phyloP scores from a whole-genome alignment of 2,797 vertebrate genomes.

The Amniataba percoides region DNA sequence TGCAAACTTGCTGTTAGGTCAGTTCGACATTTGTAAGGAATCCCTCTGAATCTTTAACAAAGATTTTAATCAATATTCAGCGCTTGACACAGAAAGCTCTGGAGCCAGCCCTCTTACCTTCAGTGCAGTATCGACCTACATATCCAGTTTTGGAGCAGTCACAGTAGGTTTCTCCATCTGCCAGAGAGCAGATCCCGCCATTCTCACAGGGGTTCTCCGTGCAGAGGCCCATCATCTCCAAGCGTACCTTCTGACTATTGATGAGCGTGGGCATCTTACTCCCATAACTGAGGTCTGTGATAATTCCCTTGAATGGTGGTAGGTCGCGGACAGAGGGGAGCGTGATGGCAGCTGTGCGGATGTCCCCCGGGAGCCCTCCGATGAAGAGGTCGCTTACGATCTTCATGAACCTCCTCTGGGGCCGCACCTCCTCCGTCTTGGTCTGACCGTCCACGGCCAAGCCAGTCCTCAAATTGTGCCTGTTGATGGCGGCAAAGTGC shows the following conservation, averaged over 20 bases:
- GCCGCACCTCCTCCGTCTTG: conserved; percentile 89
- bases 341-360: conserved; percentile 91
- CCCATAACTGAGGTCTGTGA: conserved; percentile 94
- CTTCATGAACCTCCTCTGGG: conserved; percentile 94
- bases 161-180: conserved; percentile 93
- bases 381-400: conserved; percentile 96
- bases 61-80: conserved; percentile 64
- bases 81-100: conserved; percentile 60
- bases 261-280: conserved; percentile 91
- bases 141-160: conserved; percentile 97
- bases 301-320: conserved; percentile 92
- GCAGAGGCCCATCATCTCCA: conserved; percentile 95
- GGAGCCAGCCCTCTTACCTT: conserved; percentile 90
- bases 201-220: conserved; percentile 96
- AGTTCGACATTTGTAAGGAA: conserved; percentile 38
- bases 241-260: conserved; percentile 90
- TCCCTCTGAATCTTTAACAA: conserved; percentile 52
- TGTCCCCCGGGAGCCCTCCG: conserved; percentile 93
- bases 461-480: conserved; percentile 90
- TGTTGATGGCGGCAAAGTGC: conserved; percentile 93
- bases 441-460: conserved; percentile 92
- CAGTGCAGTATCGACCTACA: conserved; percentile 93
- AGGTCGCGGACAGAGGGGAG: conserved; percentile 89
- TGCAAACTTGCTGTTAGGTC: conserved; percentile 19
- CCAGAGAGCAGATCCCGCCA: conserved; percentile 93